Conservation (phyloP, 1,140 invertebrate species). For the Drosophila arizonae region DNA sequence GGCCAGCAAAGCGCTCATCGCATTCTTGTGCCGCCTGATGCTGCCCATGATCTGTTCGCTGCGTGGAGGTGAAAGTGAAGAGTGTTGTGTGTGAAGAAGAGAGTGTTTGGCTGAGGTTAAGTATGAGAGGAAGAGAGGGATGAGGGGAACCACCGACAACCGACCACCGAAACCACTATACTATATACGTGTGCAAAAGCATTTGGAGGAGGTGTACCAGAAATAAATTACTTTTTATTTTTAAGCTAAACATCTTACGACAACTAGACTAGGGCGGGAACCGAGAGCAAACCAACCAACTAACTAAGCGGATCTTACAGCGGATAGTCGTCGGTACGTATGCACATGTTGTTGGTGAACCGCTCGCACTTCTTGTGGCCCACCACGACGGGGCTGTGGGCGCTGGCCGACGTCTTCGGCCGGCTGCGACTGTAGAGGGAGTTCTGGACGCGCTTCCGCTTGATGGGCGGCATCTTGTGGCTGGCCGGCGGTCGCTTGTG, state of each 20-base stretch:
- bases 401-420: slow-evolving; percentile 60
- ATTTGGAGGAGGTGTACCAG: slow-evolving; percentile 33
- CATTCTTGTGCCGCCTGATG: slow-evolving; percentile 87
- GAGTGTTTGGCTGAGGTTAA: background rate
- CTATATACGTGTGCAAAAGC: slow-evolving; percentile 48
- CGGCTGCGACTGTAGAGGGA: slow-evolving; percentile 35
- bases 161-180: slow-evolving; percentile 45
- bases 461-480: slow-evolving; percentile 55
- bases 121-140: background rate
- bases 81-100: slow-evolving; percentile 5
- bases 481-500: slow-evolving; percentile 43
- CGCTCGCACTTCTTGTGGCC: slow-evolving; percentile 85
- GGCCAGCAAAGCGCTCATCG: slow-evolving; percentile 87
- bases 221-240: slow-evolving; percentile 66
- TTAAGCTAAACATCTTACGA: slow-evolving; percentile 48
- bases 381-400: slow-evolving; percentile 54
- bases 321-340: slow-evolving; percentile 90
- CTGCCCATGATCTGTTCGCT: slow-evolving; percentile 91
- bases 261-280: slow-evolving; percentile 40
- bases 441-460: slow-evolving; percentile 59
- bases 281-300: slow-evolving; percentile 29
- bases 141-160: slow-evolving; percentile 32
- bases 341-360: slow-evolving; percentile 89
- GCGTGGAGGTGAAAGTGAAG: slow-evolving; percentile 22
- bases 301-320: slow-evolving; percentile 85